A percentile compares a stretch with the other conserved stretches of the same genome.
phyloP scores from a whole-genome alignment of 1,140 invertebrate species.

The Pinna nobilis region DNA sequence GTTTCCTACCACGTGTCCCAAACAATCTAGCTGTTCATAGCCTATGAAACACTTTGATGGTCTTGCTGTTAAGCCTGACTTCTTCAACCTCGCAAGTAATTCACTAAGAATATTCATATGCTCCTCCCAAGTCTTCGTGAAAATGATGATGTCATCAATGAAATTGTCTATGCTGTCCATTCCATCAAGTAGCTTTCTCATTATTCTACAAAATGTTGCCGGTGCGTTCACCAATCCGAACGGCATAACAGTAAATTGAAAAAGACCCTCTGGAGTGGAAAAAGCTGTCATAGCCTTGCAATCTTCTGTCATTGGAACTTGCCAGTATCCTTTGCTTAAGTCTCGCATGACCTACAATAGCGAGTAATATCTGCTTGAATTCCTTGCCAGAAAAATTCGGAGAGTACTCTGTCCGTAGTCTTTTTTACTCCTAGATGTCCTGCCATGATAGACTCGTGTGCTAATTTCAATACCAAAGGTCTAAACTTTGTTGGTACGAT shows the following conservation, averaged over 20 bases:
- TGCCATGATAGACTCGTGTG: conserved; percentile 31
- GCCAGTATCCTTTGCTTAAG: conserved; percentile 21
- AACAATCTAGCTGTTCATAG: not conserved
- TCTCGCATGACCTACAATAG: not conserved
- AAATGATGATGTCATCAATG: conserved; percentile 47
- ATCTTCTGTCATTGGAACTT: conserved; percentile 11
- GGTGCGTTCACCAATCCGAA: conserved; percentile 3
- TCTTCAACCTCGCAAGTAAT: conserved; percentile 47
- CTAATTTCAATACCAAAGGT: conserved; percentile 17
- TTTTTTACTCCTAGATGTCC: conserved; percentile 26
- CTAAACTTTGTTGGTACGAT: conserved; percentile 22
- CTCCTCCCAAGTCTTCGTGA: conserved; percentile 33
- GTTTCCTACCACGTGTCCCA: conserved; percentile 17
- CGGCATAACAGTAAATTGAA: conserved; percentile 1
- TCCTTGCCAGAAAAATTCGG: too few relatives aligned
- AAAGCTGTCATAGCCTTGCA: conserved; percentile 11
- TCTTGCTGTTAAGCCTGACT: conserved; percentile 11
- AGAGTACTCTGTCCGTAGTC: not conserved
- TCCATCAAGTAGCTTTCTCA: conserved; percentile 5
- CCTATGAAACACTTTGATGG: conserved; percentile 20
- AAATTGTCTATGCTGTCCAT: conserved; percentile 20
- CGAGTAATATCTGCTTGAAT: not conserved
- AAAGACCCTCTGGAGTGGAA: conserved; percentile 9
- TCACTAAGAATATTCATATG: conserved; percentile 30
- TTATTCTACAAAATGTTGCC: conserved; percentile 12